Base-by-base conservation (phyloP, 1,140 invertebrate species). In the Sitophilus oryzae region DNA sequence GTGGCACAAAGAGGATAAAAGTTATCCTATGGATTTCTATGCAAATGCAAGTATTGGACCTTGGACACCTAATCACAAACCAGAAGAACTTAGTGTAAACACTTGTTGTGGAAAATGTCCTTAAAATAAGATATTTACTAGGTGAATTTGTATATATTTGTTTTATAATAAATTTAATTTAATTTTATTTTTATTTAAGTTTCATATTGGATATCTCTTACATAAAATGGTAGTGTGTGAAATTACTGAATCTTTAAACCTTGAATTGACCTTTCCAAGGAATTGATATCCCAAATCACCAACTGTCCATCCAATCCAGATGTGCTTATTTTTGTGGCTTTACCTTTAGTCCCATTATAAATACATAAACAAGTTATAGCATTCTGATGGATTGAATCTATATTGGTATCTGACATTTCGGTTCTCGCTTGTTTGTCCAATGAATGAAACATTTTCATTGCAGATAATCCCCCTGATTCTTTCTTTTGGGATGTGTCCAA, bases 1-100 rank as follows among this genome's bases (percentile, higher is more conserved):
- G 59, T 91, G 87, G 82, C 64, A 64, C 51, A 69, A 73, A 4
- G 56, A 57, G n/a, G 69, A 70, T 51, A 66, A 75, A 38, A 78
- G 79, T 46, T 99, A 99, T 77, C 96, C 96, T 0, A 99, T 99
- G 96, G 97, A 99, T 70, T 99, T 94, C 71, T 99, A 99, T 81
- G 89, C 95, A 15, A 87, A 86, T 67, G 82, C 86, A 15, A 97
- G 93, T 72, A 75, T 91, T 18, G 96, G 96, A 0, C 84, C 89
- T 0, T 99, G 96, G 94, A 98, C 96, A 22, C 93, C 94, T 8
- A 98, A 96, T 76, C 85, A 93, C 72, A 89, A 87, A 65, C 82
- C 84, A 40, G 70, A 67, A 52, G 73, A 73, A 52, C 61, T 74
- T 48, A 71, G 72, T 53, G 71, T 74, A 36, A 65, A 73, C 61